Evolutionary conservation across 2,888 invertebrate species (phyloP), one percentile per base, ranked within the genome.

Genomic region (Protophormia terraenovae): DNA sequence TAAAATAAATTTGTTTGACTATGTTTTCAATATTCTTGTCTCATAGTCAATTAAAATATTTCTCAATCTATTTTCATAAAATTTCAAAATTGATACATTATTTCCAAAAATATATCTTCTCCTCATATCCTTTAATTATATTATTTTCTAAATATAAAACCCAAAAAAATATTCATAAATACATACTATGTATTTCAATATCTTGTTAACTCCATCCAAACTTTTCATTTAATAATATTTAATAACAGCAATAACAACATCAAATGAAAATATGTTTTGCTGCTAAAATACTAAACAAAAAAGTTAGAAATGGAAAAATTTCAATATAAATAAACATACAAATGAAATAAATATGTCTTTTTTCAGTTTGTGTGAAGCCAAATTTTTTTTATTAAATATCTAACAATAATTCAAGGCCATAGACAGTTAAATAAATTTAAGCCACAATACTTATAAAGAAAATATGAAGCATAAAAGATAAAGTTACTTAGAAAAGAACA

Each of bases 351-450:
- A 53, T 6, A 53, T 53, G 27, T 27, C 22, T 50, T 7, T 47
- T 0, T 47, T 19, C 19, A 19, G 2, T 50, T 10, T 6, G 3
- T n/a, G 7, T 8, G 32, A n/a, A 14, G 19, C 0, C 47, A 47
- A 19, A 47, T 47, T 19, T n/a, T 47, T 4, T 10, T 2, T 19
- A 47, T n/a, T n/a, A n/a, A 41, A 41, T 12, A 41, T 14, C 41
- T 41, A 41, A 14, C n/a, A 19, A 27, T 14, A 66, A 24, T 66
- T 45, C 64, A 67, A 67, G 66, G 66, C 29, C 47, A 67, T 19
- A 67, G 19, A 14, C 29, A 47, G 29, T 16, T 0, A 27, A 53
- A 53, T 45, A 66, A 66, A 24, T 38, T 64, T 64, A 66, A 66
- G 45, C 27, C 66, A 22, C 45, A 45, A 27, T 8, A 29, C 8